A percentile compares a stretch with the other conserved stretches of the same genome.
phyloP scores from a whole-genome alignment of 1,140 invertebrate genomes.

The Pissodes strobi region DNA sequence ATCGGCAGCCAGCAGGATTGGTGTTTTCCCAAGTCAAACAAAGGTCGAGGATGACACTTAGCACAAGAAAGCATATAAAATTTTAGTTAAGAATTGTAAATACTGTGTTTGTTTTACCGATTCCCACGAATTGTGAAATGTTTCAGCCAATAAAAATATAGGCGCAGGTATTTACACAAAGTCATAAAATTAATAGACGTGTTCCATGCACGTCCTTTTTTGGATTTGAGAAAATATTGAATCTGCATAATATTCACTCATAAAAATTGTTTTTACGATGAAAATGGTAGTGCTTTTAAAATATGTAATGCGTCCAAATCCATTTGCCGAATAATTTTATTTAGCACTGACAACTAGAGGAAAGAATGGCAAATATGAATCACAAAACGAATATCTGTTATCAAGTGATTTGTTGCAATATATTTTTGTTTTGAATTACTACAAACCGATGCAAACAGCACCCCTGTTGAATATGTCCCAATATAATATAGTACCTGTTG shows the following conservation, averaged over 20 bases:
- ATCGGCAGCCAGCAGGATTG: conserved; percentile 14
- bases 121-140: conserved; percentile 30
- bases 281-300: no score
- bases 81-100: conserved; percentile 29
- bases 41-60: conserved; percentile 28
- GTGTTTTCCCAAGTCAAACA: conserved; percentile 21
- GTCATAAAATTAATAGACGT: conserved; percentile 28
- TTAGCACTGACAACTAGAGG: no score
- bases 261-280: no score
- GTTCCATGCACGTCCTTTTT: conserved; percentile 18
- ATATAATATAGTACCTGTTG: conserved; percentile 1
- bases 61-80: conserved; percentile 29
- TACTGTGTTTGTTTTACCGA: conserved; percentile 21
- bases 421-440: background rate
- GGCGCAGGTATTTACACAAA: conserved; percentile 28
- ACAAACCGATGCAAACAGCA: background rate
- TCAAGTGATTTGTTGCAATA: no score
- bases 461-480: background rate
- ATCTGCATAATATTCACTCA: background rate
- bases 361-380: background rate
- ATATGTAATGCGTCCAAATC: no score
- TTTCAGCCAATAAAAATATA: conserved; percentile 34
- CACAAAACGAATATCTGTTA: no score
- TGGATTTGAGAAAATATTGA: conserved; percentile 4
- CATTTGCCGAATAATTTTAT: no score